Conservation (phyloP, 2,888 invertebrate genomes). For the Ellobium chinense region DNA sequence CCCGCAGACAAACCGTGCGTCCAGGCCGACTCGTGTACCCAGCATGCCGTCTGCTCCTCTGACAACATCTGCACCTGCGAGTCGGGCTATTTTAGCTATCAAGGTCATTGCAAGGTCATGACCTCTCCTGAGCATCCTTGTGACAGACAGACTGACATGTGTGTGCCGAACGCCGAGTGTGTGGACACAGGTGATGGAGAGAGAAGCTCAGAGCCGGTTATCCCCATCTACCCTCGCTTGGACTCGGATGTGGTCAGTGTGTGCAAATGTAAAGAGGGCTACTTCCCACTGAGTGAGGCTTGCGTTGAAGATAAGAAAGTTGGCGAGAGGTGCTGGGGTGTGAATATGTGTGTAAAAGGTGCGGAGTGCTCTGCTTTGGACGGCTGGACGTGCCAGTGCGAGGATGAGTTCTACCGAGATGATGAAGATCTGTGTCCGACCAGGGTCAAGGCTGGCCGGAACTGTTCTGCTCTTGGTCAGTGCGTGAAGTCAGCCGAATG, state of each 20-base stretch:
- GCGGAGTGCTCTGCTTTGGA: slow-evolving; percentile 38
- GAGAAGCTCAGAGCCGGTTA: neutral
- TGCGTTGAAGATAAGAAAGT: slow-evolving; percentile 10
- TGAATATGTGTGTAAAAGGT: slow-evolving; percentile 46
- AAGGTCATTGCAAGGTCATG: slow-evolving; percentile 9
- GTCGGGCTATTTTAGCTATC: neutral
- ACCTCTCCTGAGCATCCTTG: neutral
- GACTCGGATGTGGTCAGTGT: neutral
- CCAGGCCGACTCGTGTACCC: slow-evolving; percentile 32
- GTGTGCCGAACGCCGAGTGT: slow-evolving; percentile 42
- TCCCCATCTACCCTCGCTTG: slow-evolving; percentile 2
- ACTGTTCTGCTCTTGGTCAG: slow-evolving; percentile 33
- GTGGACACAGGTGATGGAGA: neutral
- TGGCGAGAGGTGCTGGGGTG: slow-evolving; percentile 44
- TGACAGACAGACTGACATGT: slow-evolving; percentile 27
- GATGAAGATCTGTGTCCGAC: slow-evolving; percentile 26
- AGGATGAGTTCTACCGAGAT: slow-evolving; percentile 38
- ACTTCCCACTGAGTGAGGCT: neutral
- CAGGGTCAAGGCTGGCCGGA: slow-evolving; percentile 32
- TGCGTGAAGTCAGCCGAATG: slow-evolving; percentile 46
- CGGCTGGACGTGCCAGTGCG: slow-evolving; percentile 42
- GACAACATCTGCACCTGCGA: neutral
- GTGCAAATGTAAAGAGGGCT: slow-evolving; percentile 39
- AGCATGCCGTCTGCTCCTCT: slow-evolving; percentile 33
- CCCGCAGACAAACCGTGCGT: slow-evolving; percentile 31